Evolutionary conservation across 1,140 invertebrate species (phyloP).

Genomic region (Teleogryllus occipitalis): DNA sequence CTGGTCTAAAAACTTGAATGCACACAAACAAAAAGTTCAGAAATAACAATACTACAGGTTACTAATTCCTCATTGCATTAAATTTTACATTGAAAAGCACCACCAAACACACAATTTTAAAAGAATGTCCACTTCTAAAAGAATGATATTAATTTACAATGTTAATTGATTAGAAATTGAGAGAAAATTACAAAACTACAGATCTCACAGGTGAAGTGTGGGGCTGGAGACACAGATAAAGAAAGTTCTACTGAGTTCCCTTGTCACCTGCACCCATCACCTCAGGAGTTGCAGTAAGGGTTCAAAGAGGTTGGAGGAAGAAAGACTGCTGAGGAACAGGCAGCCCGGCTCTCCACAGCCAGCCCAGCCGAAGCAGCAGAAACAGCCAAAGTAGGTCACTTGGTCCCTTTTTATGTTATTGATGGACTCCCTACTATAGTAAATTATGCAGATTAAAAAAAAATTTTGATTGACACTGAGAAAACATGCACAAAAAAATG

Average conservation of each 20-base stretch:
- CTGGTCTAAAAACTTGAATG: too few relatives aligned
- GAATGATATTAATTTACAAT: too few relatives aligned
- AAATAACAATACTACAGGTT: too few relatives aligned
- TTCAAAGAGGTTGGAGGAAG: neutral
- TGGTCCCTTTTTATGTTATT: neutral
- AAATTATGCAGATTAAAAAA: neutral
- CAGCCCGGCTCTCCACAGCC: neutral
- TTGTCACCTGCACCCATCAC: neutral
- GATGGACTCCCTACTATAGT: neutral
- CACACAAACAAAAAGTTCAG: too few relatives aligned
- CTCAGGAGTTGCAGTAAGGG: neutral
- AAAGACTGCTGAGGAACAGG: neutral
- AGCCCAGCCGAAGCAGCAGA: neutral
- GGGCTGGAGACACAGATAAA: neutral
- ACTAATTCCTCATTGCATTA: too few relatives aligned
- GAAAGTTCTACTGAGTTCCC: neutral
- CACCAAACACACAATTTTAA: too few relatives aligned
- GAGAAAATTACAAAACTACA: too few relatives aligned
- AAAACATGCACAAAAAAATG: neutral
- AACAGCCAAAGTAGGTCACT: neutral
- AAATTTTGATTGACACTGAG: neutral
- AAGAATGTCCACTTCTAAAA: too few relatives aligned
- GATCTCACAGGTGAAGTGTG: too few relatives aligned
- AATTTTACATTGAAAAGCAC: too few relatives aligned
- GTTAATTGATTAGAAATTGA: too few relatives aligned